Conservation (phyloP, 2,797 vertebrate species). For the Myoxocephalus aenaeus region DNA sequence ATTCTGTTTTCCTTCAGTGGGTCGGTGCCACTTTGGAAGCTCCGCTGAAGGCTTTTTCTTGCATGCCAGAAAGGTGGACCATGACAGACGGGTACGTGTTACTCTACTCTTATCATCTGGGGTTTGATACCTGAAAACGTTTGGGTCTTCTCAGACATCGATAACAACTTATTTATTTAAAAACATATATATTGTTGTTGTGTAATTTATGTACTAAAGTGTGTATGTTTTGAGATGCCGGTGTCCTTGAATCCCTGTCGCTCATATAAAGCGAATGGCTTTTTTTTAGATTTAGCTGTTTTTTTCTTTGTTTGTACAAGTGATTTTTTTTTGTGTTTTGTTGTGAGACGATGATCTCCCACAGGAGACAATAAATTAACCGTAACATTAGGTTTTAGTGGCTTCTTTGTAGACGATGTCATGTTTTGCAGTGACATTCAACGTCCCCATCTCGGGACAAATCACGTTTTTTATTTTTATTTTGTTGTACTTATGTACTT, state of each 20-base stretch:
- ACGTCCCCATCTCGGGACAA: neutral
- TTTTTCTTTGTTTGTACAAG: neutral
- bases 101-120: no score
- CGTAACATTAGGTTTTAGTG: neutral
- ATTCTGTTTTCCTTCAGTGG: conserved; percentile 61
- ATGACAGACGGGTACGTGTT: conserved; percentile 58
- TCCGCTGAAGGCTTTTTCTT: conserved; percentile 46
- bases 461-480: no score
- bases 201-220: neutral
- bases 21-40: conserved; percentile 18
- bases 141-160: no score
- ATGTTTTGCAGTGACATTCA: rapidly evolving
- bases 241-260: neutral
- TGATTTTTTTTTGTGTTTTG: no score
- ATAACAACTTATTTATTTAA: neutral
- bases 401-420: neutral
- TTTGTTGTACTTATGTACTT: neutral
- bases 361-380: neutral
- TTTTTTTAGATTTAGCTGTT: neutral
- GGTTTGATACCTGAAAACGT: neutral
- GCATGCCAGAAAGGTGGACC: conserved; percentile 31
- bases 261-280: neutral
- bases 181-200: neutral
- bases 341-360: neutral
- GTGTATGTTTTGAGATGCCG: neutral